phyloP scores from a whole-genome alignment of 2,888 invertebrate species.

The Microctonus brassicae region DNA sequence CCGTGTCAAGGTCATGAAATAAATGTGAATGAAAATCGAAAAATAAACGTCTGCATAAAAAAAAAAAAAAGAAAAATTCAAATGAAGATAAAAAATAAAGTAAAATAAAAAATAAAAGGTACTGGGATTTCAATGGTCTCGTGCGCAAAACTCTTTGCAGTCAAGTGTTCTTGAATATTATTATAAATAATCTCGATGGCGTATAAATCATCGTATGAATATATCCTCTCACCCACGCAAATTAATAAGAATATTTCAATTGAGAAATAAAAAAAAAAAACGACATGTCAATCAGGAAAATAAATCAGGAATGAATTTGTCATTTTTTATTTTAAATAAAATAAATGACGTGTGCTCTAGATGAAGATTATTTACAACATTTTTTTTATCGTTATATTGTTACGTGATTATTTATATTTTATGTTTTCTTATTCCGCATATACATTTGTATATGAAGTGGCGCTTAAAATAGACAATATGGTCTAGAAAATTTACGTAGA shows the following conservation, averaged over 20 bases:
- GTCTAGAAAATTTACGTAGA: constrained; percentile 54
- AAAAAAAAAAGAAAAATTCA: constrained; percentile 1
- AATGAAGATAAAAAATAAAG: not conserved
- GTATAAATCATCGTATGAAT: constrained; percentile 7
- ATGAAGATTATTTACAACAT: constrained; percentile 19
- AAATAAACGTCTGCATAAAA: not conserved
- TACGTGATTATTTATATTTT: not conserved
- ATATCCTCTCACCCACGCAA: not conserved
- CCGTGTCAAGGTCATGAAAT: constrained; percentile 46
- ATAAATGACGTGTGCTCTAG: not conserved
- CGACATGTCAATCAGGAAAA: not conserved
- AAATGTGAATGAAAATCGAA: constrained; percentile 34
- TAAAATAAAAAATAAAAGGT: constrained; percentile 1
- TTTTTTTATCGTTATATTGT: not conserved
- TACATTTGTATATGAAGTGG: constrained; percentile 12
- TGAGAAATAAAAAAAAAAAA: not conserved
- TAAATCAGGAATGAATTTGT: not conserved
- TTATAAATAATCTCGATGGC: constrained; percentile 5
- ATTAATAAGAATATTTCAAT: constrained; percentile 3
- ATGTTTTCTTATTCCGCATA: constrained; percentile 23
- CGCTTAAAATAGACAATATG: constrained; percentile 62
- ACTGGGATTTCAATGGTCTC: constrained; percentile 14
- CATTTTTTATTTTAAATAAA: not conserved
- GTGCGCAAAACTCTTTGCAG: constrained; percentile 24
- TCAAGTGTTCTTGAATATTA: constrained; percentile 9